These are phyloP conservation scores for Dolichotis patagonum DNA, from an alignment of 2,113 vertebrate species.

Conservation along the genomic window DNA sequence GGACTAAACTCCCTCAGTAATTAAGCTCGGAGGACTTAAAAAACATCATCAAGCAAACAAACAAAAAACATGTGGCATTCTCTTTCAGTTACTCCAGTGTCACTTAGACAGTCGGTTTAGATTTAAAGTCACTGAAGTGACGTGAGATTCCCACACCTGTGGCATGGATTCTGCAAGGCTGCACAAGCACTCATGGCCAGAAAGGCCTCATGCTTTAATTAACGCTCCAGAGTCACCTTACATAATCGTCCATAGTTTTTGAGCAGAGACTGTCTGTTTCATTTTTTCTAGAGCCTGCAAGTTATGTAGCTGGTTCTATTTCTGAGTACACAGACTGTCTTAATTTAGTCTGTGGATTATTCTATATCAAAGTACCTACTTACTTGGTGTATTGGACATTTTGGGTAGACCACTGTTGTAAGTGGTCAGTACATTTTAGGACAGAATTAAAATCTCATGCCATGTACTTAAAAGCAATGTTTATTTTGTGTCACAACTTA, in stretches of 20 bases:
- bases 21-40: background rate
- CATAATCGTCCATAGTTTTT: slow-evolving; percentile 31
- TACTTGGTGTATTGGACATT: background rate
- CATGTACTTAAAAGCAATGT: background rate
- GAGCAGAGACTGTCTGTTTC: background rate
- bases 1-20: background rate
- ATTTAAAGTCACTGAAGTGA: background rate
- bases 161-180: rapidly evolving
- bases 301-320: background rate
- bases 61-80: background rate
- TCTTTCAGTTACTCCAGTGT: background rate
- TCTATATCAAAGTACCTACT: background rate
- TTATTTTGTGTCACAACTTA: slow-evolving; percentile 68
- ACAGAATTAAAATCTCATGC: slow-evolving; percentile 4
- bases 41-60: background rate
- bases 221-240: background rate
- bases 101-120: background rate
- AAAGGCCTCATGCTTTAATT: background rate
- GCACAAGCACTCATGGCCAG: background rate
- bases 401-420: background rate
- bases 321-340: background rate
- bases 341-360: too few species aligned
- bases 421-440: background rate
- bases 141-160: background rate
- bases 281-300: background rate